phyloP scores from a whole-genome alignment of 2,797 vertebrate genomes.

The Syngnathus acus region DNA sequence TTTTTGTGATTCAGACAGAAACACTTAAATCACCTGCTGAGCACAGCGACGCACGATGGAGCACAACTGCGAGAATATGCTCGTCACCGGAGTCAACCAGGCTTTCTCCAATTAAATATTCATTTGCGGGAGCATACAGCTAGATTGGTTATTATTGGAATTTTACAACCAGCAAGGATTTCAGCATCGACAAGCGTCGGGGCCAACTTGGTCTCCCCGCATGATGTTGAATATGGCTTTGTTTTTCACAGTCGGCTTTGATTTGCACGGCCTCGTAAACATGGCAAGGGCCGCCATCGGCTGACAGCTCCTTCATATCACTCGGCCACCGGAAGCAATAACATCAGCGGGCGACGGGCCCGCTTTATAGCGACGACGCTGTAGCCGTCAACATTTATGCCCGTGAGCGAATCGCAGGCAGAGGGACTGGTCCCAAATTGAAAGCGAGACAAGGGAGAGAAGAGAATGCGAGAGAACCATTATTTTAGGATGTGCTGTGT shows the following conservation, averaged over 20 bases:
- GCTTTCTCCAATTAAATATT: neutral
- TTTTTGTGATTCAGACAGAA: neutral
- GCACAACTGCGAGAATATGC: neutral
- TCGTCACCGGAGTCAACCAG: neutral
- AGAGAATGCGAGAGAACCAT: too few species aligned
- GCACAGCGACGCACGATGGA: neutral
- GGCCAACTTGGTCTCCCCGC: constrained; percentile 27
- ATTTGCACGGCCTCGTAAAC: constrained; percentile 51
- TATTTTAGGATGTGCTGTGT: too few species aligned
- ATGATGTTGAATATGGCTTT: constrained; percentile 62
- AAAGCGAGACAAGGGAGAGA: too few species aligned
- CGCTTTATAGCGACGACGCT: constrained; percentile 17
- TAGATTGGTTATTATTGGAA: neutral
- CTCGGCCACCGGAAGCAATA: constrained; percentile 34
- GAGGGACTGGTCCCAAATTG: constrained; percentile 8
- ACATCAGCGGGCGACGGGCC: constrained; percentile 11
- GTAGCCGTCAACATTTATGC: constrained; percentile 19
- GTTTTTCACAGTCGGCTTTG: constrained; percentile 51
- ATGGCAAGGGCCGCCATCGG: constrained; percentile 32
- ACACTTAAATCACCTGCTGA: neutral
- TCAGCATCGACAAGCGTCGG: neutral
- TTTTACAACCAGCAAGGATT: neutral
- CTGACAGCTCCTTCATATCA: constrained; percentile 42
- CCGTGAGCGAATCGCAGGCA: constrained; percentile 17
- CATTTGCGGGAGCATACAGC: neutral